Evolutionary conservation across 2,888 invertebrate species (phyloP), one percentile per base, ranked within the genome.

Genomic region (Napeogenes inachia): DNA sequence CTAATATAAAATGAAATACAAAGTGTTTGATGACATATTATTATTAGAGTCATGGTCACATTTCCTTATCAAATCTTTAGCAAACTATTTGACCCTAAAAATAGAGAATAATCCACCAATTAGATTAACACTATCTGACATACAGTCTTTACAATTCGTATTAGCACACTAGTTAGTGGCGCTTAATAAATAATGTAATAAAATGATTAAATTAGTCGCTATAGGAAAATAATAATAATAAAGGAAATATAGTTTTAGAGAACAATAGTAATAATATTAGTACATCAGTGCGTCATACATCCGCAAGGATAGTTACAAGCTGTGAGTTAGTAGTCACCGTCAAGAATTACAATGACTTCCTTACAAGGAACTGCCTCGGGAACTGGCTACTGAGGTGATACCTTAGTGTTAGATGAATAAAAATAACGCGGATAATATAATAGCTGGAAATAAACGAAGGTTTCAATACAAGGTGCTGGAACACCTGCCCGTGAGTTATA

Each of bases 391-490:
- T 59, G 57, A 45, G 61, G 55, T 63, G 54, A 59, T 42, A 53
- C 59, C 62, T 62, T 53, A 67, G 66, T 61, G 62, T 65, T 69
- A 72, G 68, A 66, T 66, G 65, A 67, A 68, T 62, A 67, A 60
- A 74, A 74, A 82, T 78, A 82, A 82, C 75, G 30, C 21, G 30
- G 79, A 74, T 76, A 72, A 76, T 80, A 79, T 78, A 85, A 82
- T 82, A 80, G 76, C 73, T 75, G 71, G 73, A 82, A 79, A 79
- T 81, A 21, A 21, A 21, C 83, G 84, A 87, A 63, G 87, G 85
- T 78, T 75, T 76, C 74, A 70, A 72, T 76, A 81, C 85, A 88
- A 88, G 87, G 86, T 89, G 87, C 73, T 77, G 73, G 72, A 61
- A 67, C 88, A 88, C 84, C 88, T 88, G 88, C 80, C 75, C 67